Percentiles rank a stretch among this genome's conserved stretches.
phyloP scores from a whole-genome alignment of 2,797 vertebrate species.

The Tarsius wallacei region DNA sequence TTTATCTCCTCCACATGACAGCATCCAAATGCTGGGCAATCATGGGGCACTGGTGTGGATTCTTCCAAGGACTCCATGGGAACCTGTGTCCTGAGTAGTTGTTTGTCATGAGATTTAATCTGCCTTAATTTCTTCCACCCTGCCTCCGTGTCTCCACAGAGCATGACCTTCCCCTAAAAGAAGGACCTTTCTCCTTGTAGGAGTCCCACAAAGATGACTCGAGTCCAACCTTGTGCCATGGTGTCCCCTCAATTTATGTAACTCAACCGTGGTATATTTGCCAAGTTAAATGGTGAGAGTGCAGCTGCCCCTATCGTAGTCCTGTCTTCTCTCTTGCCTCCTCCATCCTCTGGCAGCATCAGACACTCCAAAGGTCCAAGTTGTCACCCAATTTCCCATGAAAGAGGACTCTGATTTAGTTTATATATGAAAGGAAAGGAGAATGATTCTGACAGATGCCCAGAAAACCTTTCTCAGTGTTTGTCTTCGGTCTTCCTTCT shows the following conservation, averaged over 20 bases:
- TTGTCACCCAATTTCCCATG: not conserved
- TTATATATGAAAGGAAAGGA: not conserved
- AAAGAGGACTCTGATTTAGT: not conserved
- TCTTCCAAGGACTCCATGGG: not conserved
- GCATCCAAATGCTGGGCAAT: not conserved
- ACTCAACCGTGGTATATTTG: not conserved
- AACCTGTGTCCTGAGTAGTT: not conserved
- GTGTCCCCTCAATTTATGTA: not conserved
- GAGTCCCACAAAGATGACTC: not conserved
- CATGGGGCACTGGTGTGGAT: rapidly evolving
- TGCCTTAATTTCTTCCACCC: not conserved
- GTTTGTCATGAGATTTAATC: not conserved
- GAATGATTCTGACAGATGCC: not conserved
- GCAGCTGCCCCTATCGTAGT: not conserved
- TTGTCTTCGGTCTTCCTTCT: not conserved
- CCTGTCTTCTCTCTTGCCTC: not conserved
- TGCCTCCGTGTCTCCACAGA: not conserved
- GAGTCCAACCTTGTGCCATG: not conserved
- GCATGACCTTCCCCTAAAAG: not conserved
- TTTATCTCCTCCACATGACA: not conserved
- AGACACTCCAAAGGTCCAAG: not conserved
- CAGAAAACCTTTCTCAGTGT: not conserved
- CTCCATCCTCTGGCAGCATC: not conserved
- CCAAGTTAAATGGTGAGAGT: not conserved
- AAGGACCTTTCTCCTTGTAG: not conserved